Base-by-base conservation (phyloP, 2,888 invertebrate genomes). In the Meiosimyza platycephala region DNA sequence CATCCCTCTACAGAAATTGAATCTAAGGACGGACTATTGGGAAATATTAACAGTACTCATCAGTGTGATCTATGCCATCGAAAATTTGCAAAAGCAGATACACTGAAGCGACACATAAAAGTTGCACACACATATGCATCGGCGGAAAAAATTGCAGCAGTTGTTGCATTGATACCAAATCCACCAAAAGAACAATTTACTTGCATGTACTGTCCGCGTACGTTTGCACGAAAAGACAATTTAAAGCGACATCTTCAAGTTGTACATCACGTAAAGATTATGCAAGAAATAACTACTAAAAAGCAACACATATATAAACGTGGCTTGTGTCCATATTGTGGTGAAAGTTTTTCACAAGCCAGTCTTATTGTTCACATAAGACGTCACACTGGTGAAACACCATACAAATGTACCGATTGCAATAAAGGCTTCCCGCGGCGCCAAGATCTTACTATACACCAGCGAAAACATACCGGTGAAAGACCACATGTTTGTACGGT, bases 321-420 rank as follows among this genome's bases (percentile, higher is more conserved):
- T 51, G 80, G 80, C 0, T 83, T 91, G 13, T 91, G 91, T 71
- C 87, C 90, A 2, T 89, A 90, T 78, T 91, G 91, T 79, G 91
- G 91, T 1, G 85, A 90, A 3, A 89, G 89, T 54, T 91, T 91
- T 80, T 89, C 90, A 16, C 90, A 90, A 75, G 90, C 90, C 0
- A 90, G 90, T 0, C 83, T 91, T 22, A 90, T 90, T 48, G 90
- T 92, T 12, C 92, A 92, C 78, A 91, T 92, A 89, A 88, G 92
- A 0, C 88, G 91, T 0, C 92, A 92, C 78, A 92, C 92, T 0
- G 92, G 92, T 1, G 90, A 91, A 78, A 90, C 90, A 75, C 91
- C 91, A 0, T 91, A 90, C 80, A 90, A 90, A 79, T 91, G 91
- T 77, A 89, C 90, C 78, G 88, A 89, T 72, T 91, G 91, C 76